phyloP scores from a whole-genome alignment of 2,888 invertebrate species.

The Nomada ferruginata region DNA sequence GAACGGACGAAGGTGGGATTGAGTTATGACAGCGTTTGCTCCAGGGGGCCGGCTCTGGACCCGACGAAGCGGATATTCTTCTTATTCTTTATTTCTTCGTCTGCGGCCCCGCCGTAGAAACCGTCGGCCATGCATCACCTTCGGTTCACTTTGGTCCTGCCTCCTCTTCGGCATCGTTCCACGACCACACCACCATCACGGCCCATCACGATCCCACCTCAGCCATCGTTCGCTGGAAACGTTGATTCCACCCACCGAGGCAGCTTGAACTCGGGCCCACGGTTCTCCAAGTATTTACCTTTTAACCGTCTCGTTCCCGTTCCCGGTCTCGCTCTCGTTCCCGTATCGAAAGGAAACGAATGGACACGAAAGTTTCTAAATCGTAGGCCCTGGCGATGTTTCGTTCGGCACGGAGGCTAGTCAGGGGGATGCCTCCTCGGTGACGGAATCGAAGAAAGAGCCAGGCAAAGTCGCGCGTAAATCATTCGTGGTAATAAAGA shows the following conservation, averaged over 20 bases:
- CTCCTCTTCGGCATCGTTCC: conserved; percentile 77
- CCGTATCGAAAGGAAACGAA: not conserved
- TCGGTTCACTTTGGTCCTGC: conserved; percentile 82
- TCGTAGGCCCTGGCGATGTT: not conserved
- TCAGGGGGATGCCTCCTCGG: conserved; percentile 39
- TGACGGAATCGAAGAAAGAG: conserved; percentile 70
- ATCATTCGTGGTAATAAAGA: conserved; percentile 71
- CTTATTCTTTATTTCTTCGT: conserved; percentile 82
- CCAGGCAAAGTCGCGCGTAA: conserved; percentile 64
- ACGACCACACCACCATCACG: conserved; percentile 74
- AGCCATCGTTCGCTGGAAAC: conserved; percentile 71
- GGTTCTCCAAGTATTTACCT: conserved; percentile 49
- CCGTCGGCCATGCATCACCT: conserved; percentile 84
- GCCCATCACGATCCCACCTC: conserved; percentile 79
- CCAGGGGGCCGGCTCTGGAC: conserved; percentile 82
- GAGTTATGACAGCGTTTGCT: conserved; percentile 84
- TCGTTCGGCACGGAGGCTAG: not conserved
- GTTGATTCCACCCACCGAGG: conserved; percentile 82
- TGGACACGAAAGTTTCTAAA: conserved; percentile 4
- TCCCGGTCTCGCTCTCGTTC: too few species aligned
- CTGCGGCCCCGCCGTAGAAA: conserved; percentile 77
- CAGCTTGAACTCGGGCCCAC: conserved; percentile 39
- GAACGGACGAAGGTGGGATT: conserved; percentile 83
- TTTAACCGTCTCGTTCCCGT: conserved; percentile 28
- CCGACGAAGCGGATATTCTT: conserved; percentile 81